phyloP scores from a whole-genome alignment of 2,888 invertebrate species.

The Deroplatys truncata region DNA sequence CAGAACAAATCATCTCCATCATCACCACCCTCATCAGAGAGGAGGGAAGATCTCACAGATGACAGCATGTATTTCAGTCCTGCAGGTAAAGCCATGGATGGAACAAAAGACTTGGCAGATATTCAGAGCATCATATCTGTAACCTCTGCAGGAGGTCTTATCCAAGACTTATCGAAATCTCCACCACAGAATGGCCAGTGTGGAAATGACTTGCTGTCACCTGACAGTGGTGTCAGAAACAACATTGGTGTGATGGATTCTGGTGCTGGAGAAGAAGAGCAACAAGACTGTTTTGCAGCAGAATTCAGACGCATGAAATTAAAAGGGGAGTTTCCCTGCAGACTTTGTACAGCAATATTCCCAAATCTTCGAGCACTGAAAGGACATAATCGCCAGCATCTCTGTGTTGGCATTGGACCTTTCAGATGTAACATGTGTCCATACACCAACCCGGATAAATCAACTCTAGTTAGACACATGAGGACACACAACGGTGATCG shows the following conservation, averaged over 20 bases:
- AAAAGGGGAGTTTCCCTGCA: conserved; percentile 85
- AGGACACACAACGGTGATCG: conserved; percentile 92
- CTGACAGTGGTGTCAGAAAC: conserved; percentile 30
- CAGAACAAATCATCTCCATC: conserved; percentile 51
- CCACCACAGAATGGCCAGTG: conserved; percentile 8
- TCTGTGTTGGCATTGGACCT: conserved; percentile 69
- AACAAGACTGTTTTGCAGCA: conserved; percentile 77
- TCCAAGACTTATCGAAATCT: conserved; percentile 26
- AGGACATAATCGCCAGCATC: conserved; percentile 83
- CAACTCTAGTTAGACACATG: conserved; percentile 86
- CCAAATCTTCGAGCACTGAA: conserved; percentile 86
- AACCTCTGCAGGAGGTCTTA: conserved; percentile 44
- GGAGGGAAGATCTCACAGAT: conserved; percentile 28
- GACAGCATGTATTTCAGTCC: conserved; percentile 46
- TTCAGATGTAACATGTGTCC: conserved; percentile 93
- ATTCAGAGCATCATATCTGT: conserved; percentile 80
- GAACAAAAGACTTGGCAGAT: conserved; percentile 73
- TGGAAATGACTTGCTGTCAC: conserved; percentile 32
- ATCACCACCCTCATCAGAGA: conserved; percentile 9
- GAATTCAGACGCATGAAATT: conserved; percentile 86
- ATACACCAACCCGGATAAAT: conserved; percentile 84
- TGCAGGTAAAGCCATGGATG: conserved; percentile 38
- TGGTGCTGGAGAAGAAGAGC: conserved; percentile 45
- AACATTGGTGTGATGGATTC: background rate
- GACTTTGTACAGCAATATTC: conserved; percentile 82